Percentiles rank a stretch among this genome's conserved stretches.
Conservation (phyloP, 2,888 invertebrate genomes). For the Drosophila mayaguana region DNA sequence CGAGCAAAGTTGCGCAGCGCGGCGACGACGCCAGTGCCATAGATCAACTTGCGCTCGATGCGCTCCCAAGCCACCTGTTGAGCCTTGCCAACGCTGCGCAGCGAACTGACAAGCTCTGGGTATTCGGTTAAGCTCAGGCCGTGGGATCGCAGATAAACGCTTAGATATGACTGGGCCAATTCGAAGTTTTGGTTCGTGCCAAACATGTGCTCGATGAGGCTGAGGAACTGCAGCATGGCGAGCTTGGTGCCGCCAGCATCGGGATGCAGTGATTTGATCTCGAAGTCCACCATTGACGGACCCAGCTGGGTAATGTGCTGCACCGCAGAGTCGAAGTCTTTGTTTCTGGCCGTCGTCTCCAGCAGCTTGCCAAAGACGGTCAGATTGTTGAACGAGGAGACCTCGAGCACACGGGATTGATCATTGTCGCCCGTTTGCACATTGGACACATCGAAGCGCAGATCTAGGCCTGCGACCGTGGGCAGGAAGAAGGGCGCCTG, state of each 20-base stretch:
- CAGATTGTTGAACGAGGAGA: constrained; percentile 88
- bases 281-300: constrained; percentile 94
- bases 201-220: constrained; percentile 90
- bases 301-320: constrained; percentile 87
- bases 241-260: constrained; percentile 90
- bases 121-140: constrained; percentile 87
- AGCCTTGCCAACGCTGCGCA: constrained; percentile 87
- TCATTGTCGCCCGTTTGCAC: constrained; percentile 75
- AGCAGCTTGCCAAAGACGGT: constrained; percentile 90
- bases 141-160: constrained; percentile 93
- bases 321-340: constrained; percentile 87
- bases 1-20: constrained; percentile 88
- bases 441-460: constrained; percentile 91
- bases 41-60: constrained; percentile 89
- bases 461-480: constrained; percentile 92
- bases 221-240: constrained; percentile 92
- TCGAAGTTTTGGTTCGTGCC: constrained; percentile 93
- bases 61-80: constrained; percentile 89
- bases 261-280: constrained; percentile 92
- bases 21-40: constrained; percentile 91
- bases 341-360: constrained; percentile 83
- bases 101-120: constrained; percentile 86
- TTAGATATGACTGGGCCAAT: constrained; percentile 94
- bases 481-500: constrained; percentile 98
- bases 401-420: constrained; percentile 86